A percentile compares a stretch with the other conserved stretches of the same genome.
phyloP scores from a whole-genome alignment of 2,113 vertebrate genomes.

The Entosphenus tridentatus region DNA sequence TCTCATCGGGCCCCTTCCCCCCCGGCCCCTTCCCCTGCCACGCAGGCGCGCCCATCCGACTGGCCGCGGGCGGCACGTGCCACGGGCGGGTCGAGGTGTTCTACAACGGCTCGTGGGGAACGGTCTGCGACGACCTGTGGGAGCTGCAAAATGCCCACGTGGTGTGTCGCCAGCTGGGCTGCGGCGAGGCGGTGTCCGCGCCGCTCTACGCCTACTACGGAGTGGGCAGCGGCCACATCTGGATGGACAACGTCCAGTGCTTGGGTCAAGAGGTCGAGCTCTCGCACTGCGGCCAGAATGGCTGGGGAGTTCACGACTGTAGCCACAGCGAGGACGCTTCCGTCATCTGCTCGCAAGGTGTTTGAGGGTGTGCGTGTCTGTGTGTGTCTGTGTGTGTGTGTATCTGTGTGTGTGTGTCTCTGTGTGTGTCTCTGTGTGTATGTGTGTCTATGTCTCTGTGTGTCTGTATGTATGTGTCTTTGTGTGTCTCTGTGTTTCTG shows the following conservation, averaged over 20 bases:
- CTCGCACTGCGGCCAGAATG: conserved; percentile 40
- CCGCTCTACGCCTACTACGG: conserved; percentile 63
- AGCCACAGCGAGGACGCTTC: conserved; percentile 83
- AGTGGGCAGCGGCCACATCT: conserved; percentile 50
- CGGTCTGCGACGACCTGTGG: conserved; percentile 86
- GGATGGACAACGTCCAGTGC: conserved; percentile 76
- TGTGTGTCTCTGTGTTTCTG: too few species aligned
- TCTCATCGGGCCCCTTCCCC: too few species aligned
- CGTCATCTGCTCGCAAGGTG: conserved; percentile 27
- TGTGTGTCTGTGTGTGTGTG: too few species aligned
- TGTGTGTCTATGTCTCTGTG: too few species aligned
- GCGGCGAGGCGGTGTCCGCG: conserved; percentile 32
- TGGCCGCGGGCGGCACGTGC: conserved; percentile 12
- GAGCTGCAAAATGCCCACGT: conserved; percentile 38
- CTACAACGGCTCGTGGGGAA: conserved; percentile 58
- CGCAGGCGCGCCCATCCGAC: not conserved
- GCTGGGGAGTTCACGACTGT: conserved; percentile 86
- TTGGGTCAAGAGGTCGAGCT: conserved; percentile 35
- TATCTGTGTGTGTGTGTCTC: too few species aligned
- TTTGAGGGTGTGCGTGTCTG: too few species aligned
- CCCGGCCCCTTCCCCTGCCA: too few species aligned
- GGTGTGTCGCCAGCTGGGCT: conserved; percentile 59
- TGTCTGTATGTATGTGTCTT: too few species aligned
- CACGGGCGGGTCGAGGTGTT: conserved; percentile 54
- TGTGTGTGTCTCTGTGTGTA: too few species aligned